Evolutionary conservation across 2,888 invertebrate species (phyloP).

Genomic region (Apotomis turbidana): DNA sequence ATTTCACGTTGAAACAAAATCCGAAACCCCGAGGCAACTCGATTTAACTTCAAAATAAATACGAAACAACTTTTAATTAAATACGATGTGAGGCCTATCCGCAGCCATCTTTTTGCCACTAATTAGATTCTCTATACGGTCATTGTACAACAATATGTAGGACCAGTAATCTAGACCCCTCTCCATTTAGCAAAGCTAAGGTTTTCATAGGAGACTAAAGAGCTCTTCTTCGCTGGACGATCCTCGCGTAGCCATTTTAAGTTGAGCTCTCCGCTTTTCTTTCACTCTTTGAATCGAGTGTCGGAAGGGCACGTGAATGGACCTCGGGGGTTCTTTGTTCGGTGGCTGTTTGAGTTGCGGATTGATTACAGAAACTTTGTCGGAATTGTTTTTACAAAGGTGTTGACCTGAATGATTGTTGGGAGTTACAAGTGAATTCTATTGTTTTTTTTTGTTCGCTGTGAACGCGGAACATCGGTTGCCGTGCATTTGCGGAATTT

Average conservation of each 20-base stretch:
- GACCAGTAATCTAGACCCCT: constrained; percentile 16
- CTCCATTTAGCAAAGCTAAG: not conserved
- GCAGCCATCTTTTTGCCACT: constrained; percentile 48
- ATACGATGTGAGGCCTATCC: constrained; percentile 49
- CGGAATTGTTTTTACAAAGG: constrained; percentile 39
- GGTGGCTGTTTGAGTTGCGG: constrained; percentile 37
- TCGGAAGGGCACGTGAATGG: constrained; percentile 20
- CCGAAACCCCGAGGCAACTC: constrained; percentile 38
- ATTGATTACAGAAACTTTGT: constrained; percentile 39
- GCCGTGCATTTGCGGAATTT: not conserved
- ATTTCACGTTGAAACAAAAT: constrained; percentile 39
- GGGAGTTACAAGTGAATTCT: constrained; percentile 35
- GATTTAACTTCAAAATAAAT: constrained; percentile 46
- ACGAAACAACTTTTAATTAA: constrained; percentile 61
- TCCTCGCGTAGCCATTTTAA: constrained; percentile 21
- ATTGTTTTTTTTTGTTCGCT: constrained; percentile 24
- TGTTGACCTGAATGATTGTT: constrained; percentile 39
- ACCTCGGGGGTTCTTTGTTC: constrained; percentile 22
- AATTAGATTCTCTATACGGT: constrained; percentile 49
- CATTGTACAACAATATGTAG: constrained; percentile 31
- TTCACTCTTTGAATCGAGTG: constrained; percentile 6
- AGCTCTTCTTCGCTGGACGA: constrained; percentile 18
- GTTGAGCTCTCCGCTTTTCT: constrained; percentile 24
- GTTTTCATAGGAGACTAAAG: not conserved
- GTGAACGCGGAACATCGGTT: not conserved